Conservation (phyloP, 2,888 invertebrate species). For the Ennomos quercinarius region DNA sequence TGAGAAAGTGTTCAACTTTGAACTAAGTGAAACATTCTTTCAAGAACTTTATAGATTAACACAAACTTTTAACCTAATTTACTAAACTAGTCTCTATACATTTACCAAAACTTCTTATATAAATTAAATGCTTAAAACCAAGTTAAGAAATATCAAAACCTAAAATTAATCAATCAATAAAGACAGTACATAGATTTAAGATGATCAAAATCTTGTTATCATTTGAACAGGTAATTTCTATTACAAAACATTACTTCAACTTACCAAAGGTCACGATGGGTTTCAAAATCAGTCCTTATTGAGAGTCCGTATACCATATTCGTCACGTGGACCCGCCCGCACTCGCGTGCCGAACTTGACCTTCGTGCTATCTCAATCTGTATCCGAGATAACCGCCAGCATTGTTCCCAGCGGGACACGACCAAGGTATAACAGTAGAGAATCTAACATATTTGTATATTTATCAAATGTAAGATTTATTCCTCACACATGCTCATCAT, state of each 20-base stretch:
- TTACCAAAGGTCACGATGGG: constrained; percentile 35
- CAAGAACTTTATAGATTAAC: too few relatives aligned
- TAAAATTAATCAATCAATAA: too few relatives aligned
- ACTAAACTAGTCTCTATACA: too few relatives aligned
- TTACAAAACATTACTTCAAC: constrained; percentile 26
- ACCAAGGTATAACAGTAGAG: constrained; percentile 35
- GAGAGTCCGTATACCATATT: constrained; percentile 57
- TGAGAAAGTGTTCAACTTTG: too few relatives aligned
- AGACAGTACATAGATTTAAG: too few relatives aligned
- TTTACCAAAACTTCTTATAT: too few relatives aligned
- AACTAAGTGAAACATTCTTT: background rate
- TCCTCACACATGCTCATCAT: too few relatives aligned
- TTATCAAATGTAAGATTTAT: too few relatives aligned
- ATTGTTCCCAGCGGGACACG: constrained; percentile 74
- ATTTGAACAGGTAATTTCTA: constrained; percentile 7
- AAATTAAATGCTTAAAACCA: too few relatives aligned
- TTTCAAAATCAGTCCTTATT: constrained; percentile 39
- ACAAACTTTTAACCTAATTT: too few relatives aligned
- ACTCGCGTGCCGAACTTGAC: constrained; percentile 77
- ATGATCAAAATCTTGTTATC: too few relatives aligned
- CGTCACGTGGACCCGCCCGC: constrained; percentile 59
- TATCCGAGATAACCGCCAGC: constrained; percentile 77
- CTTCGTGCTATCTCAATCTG: constrained; percentile 77
- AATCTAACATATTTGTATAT: background rate
- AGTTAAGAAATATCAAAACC: too few relatives aligned